These are phyloP conservation scores for Tragelaphus strepsiceros DNA, from an alignment of 2,113 vertebrate genomes.

Conservation along the genomic window DNA sequence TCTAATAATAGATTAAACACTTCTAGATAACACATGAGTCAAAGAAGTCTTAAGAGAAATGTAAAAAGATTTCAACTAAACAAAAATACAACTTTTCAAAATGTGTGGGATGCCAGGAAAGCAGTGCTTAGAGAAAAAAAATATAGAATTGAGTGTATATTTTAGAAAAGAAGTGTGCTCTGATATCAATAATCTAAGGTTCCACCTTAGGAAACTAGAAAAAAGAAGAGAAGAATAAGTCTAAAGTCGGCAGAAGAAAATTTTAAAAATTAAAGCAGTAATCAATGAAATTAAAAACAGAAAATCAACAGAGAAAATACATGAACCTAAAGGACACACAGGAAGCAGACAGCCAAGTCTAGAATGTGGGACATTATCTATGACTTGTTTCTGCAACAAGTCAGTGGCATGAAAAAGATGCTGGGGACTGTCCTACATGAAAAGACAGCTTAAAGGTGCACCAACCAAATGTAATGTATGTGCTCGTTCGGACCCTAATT, in stretches of 20 bases:
- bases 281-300: neutral
- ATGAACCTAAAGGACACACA: neutral
- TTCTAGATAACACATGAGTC: neutral
- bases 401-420: neutral
- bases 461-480: neutral
- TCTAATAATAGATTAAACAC: neutral
- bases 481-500: neutral
- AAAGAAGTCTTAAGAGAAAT: neutral
- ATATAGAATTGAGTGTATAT: neutral
- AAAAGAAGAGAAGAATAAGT: neutral
- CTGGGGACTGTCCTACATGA: accelerated
- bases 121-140: neutral
- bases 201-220: neutral
- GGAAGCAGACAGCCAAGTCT: neutral
- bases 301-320: neutral
- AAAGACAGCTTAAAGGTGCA: neutral
- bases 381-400: neutral
- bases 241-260: neutral
- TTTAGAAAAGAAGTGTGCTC: neutral
- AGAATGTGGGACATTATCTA: neutral
- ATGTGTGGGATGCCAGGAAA: neutral
- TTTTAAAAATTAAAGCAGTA: neutral
- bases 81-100: neutral
- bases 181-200: neutral
- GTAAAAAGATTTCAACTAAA: neutral